Base-by-base conservation (phyloP, 2,888 invertebrate genomes). In the Neoitamus cyanurus region DNA sequence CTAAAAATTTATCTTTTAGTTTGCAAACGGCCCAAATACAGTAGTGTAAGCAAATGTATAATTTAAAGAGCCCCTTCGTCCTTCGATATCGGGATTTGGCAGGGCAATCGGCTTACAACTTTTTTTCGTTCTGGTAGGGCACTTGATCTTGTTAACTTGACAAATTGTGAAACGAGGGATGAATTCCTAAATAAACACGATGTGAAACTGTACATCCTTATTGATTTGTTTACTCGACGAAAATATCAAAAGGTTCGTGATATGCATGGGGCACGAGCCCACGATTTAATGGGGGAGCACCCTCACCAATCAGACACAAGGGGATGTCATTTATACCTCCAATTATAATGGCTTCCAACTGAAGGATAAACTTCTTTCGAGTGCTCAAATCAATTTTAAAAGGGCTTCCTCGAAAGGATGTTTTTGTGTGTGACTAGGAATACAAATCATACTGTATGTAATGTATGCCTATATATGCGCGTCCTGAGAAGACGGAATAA, bases 81-180 rank as follows among this genome's bases (percentile, higher is more conserved):
- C 11, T 37, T 58, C 58, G 20, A 80, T 34, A 58, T 58, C 11
- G 15, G n/a, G 20, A 34, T 68, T 80, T 4, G 34, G 34, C 9
- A 68, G 3, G 25, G 34, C 58, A 58, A 36, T 28, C 31, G 68
- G 34, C 68, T 80, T 58, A 31, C 34, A 68, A 34, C n/a, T 80
- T 15, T 30, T 78, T 42, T 36, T 36, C 9, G 5, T 36, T 42
- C n/a, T 42, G 48, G 7, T n/a, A 46, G 83, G 83, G 46, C 42
- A 15, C 83, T 77, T 84, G 84, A 84, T 84, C 75, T 84, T 84
- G 84, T 84, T 84, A 84, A 84, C 75, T 68, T 84, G 84, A 84
- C 84, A 84, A 84, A 84, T 84, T 84, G 84, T 84, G 68, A 84
- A 84, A 84, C 84, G 84, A 84, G 84, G 84, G 84, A 84, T 84